Conservation (phyloP, 2,888 invertebrate species). For the Hypsopygia costalis region DNA sequence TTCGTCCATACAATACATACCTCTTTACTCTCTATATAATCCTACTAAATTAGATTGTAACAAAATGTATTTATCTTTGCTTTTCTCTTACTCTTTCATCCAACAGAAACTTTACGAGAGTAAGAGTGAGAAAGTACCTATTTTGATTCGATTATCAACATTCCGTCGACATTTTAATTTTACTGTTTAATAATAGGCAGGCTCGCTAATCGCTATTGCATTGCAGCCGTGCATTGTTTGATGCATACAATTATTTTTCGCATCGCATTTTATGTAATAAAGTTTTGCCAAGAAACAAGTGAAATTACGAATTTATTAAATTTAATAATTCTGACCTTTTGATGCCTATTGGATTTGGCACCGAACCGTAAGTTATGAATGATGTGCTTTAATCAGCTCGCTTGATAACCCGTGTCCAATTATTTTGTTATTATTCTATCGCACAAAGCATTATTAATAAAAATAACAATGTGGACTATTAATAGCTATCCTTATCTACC, state of each 20-base stretch:
- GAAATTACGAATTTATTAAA: neutral
- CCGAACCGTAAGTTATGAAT: conserved; percentile 1
- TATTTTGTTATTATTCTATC: neutral
- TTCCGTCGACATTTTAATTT: no score
- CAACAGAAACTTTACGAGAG: neutral
- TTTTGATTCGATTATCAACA: no score
- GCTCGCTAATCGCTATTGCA: neutral
- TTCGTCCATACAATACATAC: no score
- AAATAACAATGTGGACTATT: conserved; percentile 4
- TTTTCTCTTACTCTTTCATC: neutral
- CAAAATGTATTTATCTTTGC: neutral
- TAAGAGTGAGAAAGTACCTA: neutral
- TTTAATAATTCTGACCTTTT: neutral
- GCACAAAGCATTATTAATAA: conserved; percentile 6
- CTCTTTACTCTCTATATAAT: no score
- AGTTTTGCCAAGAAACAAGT: neutral
- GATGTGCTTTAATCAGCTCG: neutral
- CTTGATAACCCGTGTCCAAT: neutral
- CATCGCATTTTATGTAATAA: conserved; percentile 1
- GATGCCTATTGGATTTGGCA: neutral
- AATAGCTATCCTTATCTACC: conserved; percentile 7
- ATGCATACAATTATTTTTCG: neutral
- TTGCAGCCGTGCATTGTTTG: neutral
- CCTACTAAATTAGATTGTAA: conserved; percentile 1
- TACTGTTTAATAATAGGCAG: no score